A percentile compares a stretch with the other conserved stretches of the same genome.
Conservation (phyloP, 1,140 invertebrate species). For the Anoplophora glabripennis region DNA sequence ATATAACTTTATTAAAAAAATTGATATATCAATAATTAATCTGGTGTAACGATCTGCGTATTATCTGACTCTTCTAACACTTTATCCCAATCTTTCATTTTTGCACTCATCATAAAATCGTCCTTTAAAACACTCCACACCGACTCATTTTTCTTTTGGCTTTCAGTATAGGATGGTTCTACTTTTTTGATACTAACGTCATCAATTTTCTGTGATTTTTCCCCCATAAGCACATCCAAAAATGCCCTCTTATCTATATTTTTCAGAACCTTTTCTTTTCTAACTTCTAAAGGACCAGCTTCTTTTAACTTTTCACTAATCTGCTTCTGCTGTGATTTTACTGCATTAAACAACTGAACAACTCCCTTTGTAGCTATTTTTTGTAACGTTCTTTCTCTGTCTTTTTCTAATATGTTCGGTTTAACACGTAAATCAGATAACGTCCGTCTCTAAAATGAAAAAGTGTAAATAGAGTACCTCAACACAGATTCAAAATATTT, state of each 20-base stretch:
- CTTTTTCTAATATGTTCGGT: constrained; percentile 68
- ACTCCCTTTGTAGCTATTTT: constrained; percentile 90
- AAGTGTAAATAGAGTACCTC: background rate
- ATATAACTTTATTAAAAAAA: background rate
- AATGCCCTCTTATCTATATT: constrained; percentile 79
- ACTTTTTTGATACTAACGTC: constrained; percentile 33
- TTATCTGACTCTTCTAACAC: constrained; percentile 51
- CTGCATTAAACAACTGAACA: constrained; percentile 89
- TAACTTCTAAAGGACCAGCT: constrained; percentile 73
- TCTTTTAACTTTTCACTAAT: constrained; percentile 69
- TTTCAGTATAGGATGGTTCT: background rate
- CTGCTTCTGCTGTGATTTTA: constrained; percentile 78
- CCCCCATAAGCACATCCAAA: constrained; percentile 77
- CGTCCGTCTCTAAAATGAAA: constrained; percentile 57
- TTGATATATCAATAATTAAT: constrained; percentile 19
- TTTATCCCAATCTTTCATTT: constrained; percentile 90
- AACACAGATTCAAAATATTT: constrained; percentile 17
- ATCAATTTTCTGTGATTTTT: constrained; percentile 61
- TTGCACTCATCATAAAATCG: constrained; percentile 84
- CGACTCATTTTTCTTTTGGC: constrained; percentile 44
- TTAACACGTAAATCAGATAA: constrained; percentile 68
- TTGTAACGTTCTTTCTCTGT: constrained; percentile 69
- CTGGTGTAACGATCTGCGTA: constrained; percentile 24
- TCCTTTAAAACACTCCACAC: constrained; percentile 63
- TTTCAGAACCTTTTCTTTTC: constrained; percentile 79